Evolutionary conservation across 2,113 vertebrate genomes (phyloP).

Genomic region (Oncorhynchus clarkii): DNA sequence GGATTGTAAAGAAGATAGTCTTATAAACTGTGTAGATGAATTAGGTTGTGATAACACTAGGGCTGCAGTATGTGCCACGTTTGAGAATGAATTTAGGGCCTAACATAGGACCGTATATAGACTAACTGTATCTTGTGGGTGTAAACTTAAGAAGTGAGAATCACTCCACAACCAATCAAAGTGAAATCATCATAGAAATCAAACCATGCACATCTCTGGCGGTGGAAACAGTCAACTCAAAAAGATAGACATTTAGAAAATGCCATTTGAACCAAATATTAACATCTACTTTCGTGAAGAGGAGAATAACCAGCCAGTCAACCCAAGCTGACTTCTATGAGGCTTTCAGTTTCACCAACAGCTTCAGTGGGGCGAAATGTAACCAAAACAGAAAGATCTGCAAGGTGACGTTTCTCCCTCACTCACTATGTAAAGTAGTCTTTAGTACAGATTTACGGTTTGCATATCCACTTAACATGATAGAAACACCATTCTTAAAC

Average conservation of each 20-base stretch:
- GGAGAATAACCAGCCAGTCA: neutral
- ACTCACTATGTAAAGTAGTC: constrained; percentile 6
- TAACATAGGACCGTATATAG: neutral
- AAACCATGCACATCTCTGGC: neutral
- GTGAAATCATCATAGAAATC: constrained; percentile 48
- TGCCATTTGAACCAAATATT: neutral
- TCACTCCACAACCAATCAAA: constrained; percentile 17
- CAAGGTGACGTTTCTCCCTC: constrained; percentile 25
- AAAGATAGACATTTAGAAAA: neutral
- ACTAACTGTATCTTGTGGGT: constrained; percentile 13
- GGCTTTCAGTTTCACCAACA: constrained; percentile 47
- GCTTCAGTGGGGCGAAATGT: neutral
- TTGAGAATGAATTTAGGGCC: neutral
- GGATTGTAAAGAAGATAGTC: neutral
- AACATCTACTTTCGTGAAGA: neutral
- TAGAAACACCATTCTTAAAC: constrained; percentile 2
- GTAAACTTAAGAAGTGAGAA: constrained; percentile 16
- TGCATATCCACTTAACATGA: constrained; percentile 67
- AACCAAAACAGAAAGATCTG: constrained; percentile 9
- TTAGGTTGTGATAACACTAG: neutral
- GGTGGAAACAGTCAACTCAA: neutral
- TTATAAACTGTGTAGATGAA: neutral
- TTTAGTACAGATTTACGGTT: constrained; percentile 49
- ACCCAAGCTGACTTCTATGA: constrained; percentile 24
- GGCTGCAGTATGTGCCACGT: neutral